These are phyloP conservation scores for Eutolmus rufibarbis DNA, from an alignment of 2,888 invertebrate genomes.

Conservation along the genomic window DNA sequence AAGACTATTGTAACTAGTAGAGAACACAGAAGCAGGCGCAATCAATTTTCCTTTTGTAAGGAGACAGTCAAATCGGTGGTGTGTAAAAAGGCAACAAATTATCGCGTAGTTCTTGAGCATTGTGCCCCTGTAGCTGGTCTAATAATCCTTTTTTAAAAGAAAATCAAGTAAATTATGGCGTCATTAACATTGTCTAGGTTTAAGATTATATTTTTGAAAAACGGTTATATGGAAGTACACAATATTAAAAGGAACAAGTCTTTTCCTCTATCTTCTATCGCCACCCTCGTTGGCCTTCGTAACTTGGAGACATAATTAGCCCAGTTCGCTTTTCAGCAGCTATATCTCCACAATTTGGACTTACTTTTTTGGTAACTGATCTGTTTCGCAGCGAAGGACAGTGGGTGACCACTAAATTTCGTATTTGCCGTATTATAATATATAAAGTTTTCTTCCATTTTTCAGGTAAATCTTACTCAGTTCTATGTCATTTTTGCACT, in stretches of 20 bases:
- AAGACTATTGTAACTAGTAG: slow-evolving; percentile 9
- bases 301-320: not conserved
- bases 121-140: not conserved
- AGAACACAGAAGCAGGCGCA: not conserved
- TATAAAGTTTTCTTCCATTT: not conserved
- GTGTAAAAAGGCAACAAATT: slow-evolving; percentile 12
- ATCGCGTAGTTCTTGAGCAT: not conserved
- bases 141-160: slow-evolving; percentile 4
- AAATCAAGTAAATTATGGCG: slow-evolving; percentile 14
- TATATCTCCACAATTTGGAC: not conserved
- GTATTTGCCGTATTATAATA: not conserved
- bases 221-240: slow-evolving; percentile 27
- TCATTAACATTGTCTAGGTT: slow-evolving; percentile 9
- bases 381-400: not conserved
- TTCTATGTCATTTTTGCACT: not conserved
- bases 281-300: not conserved
- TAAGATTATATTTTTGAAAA: slow-evolving; percentile 34
- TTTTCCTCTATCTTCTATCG: not conserved
- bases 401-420: not conserved
- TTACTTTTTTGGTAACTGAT: not conserved
- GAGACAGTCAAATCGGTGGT: slow-evolving; percentile 7
- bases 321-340: not conserved
- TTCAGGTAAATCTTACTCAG: not conserved
- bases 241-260: not conserved
- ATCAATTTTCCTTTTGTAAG: slow-evolving; percentile 26